Conservation (phyloP, 2,888 invertebrate genomes). For the Ochropleura leucogaster region DNA sequence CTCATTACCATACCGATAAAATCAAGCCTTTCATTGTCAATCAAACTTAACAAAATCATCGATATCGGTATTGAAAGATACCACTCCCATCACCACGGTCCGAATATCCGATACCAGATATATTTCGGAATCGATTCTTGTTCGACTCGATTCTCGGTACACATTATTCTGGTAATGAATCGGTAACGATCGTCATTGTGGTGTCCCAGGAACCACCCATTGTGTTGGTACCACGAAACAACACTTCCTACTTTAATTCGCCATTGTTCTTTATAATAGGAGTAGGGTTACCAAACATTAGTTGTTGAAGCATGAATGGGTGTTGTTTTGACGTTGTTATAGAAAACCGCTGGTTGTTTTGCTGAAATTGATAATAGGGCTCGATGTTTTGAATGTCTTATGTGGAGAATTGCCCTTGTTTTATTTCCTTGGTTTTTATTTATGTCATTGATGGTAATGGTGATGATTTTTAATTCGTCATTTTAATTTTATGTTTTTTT, state of each 20-base stretch:
- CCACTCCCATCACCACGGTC: slow-evolving; percentile 17
- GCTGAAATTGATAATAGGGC: not conserved
- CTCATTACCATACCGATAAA: slow-evolving; percentile 50
- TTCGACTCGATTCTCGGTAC: slow-evolving; percentile 39
- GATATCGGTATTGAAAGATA: not conserved
- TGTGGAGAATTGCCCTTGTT: not conserved
- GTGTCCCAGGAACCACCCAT: slow-evolving; percentile 65
- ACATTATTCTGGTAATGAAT: slow-evolving; percentile 60
- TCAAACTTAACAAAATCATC: slow-evolving; percentile 36
- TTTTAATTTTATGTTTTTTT: too few relatives aligned
- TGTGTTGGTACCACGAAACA: slow-evolving; percentile 69
- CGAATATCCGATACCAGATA: slow-evolving; percentile 9
- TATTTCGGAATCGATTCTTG: slow-evolving; percentile 42
- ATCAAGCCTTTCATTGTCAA: slow-evolving; percentile 26
- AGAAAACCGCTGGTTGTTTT: slow-evolving; percentile 1
- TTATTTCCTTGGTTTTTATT: not conserved
- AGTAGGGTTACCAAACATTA: slow-evolving; percentile 59
- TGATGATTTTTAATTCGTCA: not conserved
- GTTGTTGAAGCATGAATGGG: slow-evolving; percentile 37
- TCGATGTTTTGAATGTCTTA: not conserved
- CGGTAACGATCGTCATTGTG: slow-evolving; percentile 63
- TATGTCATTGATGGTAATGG: not conserved
- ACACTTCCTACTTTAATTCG: slow-evolving; percentile 66
- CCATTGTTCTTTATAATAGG: slow-evolving; percentile 62
- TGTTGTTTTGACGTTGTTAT: slow-evolving; percentile 36